Evolutionary conservation across 2,888 invertebrate genomes (phyloP).

Genomic region (Leptopilina syphax): DNA sequence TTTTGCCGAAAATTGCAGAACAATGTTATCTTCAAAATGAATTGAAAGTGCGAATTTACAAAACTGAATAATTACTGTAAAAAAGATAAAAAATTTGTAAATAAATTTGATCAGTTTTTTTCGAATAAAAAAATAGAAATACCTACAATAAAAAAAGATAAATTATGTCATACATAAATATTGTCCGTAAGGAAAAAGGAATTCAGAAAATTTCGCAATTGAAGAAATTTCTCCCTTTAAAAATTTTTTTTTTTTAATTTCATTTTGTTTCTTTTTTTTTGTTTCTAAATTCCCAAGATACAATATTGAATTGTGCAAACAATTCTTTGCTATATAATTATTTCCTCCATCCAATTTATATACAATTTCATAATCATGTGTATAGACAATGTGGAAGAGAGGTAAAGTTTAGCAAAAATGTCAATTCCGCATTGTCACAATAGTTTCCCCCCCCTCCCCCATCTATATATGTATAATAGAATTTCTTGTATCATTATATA

Average conservation of each 20-base stretch:
- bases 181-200: neutral
- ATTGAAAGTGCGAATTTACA: too few relatives aligned
- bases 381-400: slow-evolving; percentile 6
- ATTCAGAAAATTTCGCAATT: neutral
- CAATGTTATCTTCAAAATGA: too few relatives aligned
- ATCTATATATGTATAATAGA: too few relatives aligned
- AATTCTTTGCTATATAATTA: neutral
- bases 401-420: slow-evolving; percentile 5
- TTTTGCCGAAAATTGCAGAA: too few relatives aligned
- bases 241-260: neutral
- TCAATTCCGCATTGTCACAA: slow-evolving; percentile 20
- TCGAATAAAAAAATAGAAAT: too few relatives aligned
- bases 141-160: too few relatives aligned
- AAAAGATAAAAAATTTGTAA: too few relatives aligned
- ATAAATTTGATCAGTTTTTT: too few relatives aligned
- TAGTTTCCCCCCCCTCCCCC: neutral
- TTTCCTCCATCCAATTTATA: neutral
- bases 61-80: too few relatives aligned
- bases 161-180: too few relatives aligned
- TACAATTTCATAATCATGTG: slow-evolving; percentile 26
- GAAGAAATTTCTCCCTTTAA: too few relatives aligned
- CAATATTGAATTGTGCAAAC: slow-evolving; percentile 8
- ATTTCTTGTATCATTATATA: slow-evolving; percentile 9
- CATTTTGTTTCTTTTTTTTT: neutral
- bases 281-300: slow-evolving; percentile 4